phyloP scores from a whole-genome alignment of 2,797 vertebrate species.

The Bovichtus variegatus region DNA sequence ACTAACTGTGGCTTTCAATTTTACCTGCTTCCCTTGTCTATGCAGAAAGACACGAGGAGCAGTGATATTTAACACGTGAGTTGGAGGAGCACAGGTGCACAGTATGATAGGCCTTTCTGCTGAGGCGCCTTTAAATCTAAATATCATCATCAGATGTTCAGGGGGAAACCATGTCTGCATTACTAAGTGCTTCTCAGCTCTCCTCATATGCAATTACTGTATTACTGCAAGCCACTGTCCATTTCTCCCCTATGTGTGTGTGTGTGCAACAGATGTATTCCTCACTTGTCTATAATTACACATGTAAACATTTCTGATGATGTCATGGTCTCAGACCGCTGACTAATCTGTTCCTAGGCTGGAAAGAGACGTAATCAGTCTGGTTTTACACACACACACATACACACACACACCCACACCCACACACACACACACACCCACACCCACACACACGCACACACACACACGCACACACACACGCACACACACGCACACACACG shows the following conservation, averaged over 20 bases:
- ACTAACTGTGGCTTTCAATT: neutral
- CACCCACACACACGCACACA: conserved; percentile 18
- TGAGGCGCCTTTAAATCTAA: conserved; percentile 55
- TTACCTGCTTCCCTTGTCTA: neutral
- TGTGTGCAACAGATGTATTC: conserved; percentile 70
- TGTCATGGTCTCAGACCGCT: conserved; percentile 76
- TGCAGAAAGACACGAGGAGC: neutral
- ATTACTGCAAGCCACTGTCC: conserved; percentile 67
- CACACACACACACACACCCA: too few relatives aligned
- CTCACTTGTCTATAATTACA: conserved; percentile 81
- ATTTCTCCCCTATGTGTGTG: conserved; percentile 31
- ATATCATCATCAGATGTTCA: conserved; percentile 61
- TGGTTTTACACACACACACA: conserved; percentile 48
- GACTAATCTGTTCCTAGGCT: conserved; percentile 76
- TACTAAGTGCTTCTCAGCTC: conserved; percentile 58
- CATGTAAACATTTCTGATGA: conserved; percentile 81
- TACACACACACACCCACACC: too few relatives aligned
- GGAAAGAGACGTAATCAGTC: conserved; percentile 67
- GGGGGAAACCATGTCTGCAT: conserved; percentile 50
- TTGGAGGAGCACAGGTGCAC: conserved; percentile 59
- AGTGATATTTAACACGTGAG: neutral
- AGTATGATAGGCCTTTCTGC: conserved; percentile 18
- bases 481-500: conserved; percentile 18
- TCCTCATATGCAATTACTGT: conserved; percentile 72
- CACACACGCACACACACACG: conserved; percentile 12